phyloP scores from a whole-genome alignment of 2,113 vertebrate species.

The Dolichallabes microphthalmus region DNA sequence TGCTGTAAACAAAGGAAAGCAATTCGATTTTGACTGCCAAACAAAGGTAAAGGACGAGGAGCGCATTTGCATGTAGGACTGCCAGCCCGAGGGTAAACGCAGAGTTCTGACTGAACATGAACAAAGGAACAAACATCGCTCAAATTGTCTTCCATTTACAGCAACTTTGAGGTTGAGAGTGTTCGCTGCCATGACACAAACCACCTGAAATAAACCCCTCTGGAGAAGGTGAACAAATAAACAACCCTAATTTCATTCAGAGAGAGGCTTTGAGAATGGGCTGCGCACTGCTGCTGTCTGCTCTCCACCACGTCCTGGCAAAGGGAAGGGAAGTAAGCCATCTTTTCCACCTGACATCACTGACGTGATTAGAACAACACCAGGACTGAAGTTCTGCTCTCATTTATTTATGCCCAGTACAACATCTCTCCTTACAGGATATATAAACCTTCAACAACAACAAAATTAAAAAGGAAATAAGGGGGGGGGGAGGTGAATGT shows the following conservation, averaged over 20 bases:
- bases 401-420: not conserved
- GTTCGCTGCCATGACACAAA: not conserved
- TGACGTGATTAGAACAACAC: constrained; percentile 50
- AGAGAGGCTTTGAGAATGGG: constrained; percentile 8
- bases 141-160: not conserved
- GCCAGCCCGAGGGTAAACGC: not conserved
- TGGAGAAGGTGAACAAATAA: not conserved
- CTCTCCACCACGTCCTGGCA: constrained; percentile 53
- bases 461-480: not conserved
- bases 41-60: not conserved
- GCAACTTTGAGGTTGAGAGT: not conserved
- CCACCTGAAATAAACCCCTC: not conserved
- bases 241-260: constrained; percentile 15
- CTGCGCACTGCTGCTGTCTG: constrained; percentile 41
- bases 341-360: constrained; percentile 69
- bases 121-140: not conserved
- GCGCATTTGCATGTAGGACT: not conserved
- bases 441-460: not conserved
- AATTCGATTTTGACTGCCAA: not conserved
- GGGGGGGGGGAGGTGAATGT: not conserved
- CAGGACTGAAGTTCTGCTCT: constrained; percentile 11
- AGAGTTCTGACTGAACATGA: not conserved
- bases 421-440: not conserved
- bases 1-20: constrained; percentile 3
- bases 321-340: constrained; percentile 62